Percentiles rank a stretch among this genome's conserved stretches.
Conservation (phyloP, 2,888 invertebrate species). For the Drosophila melanosoma region DNA sequence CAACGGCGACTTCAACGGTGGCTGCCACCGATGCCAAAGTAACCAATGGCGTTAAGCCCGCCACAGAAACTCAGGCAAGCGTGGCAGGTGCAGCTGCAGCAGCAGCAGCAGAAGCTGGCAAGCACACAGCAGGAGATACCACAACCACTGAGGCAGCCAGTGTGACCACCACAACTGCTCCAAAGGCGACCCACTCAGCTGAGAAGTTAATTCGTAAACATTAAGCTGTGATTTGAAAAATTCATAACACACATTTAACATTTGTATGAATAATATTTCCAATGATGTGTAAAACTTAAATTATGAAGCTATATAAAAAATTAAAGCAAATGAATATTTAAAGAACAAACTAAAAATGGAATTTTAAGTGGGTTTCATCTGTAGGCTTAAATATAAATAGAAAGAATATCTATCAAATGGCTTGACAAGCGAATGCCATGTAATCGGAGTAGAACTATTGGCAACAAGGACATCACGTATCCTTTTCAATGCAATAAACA, state of each 20-base stretch:
- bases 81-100: neutral
- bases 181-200: slow-evolving; percentile 16
- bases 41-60: neutral
- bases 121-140: neutral
- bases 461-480: slow-evolving; percentile 57
- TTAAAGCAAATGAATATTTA: neutral
- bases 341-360: fast-evolving
- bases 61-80: neutral
- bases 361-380: neutral
- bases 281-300: no score
- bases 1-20: neutral
- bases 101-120: slow-evolving; percentile 13
- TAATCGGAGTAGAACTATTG: slow-evolving; percentile 10
- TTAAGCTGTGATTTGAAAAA: neutral
- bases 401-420: slow-evolving; percentile 22
- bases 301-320: neutral
- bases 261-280: no score
- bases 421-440: slow-evolving; percentile 7
- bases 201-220: slow-evolving; percentile 8
- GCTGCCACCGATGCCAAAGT: neutral
- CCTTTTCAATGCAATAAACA: slow-evolving; percentile 66
- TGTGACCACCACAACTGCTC: neutral
- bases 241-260: neutral
- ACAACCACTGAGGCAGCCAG: neutral
- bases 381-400: neutral